These are phyloP conservation scores for Cepphus grylle DNA, from an alignment of 2,113 vertebrate genomes.

Conservation along the genomic window DNA sequence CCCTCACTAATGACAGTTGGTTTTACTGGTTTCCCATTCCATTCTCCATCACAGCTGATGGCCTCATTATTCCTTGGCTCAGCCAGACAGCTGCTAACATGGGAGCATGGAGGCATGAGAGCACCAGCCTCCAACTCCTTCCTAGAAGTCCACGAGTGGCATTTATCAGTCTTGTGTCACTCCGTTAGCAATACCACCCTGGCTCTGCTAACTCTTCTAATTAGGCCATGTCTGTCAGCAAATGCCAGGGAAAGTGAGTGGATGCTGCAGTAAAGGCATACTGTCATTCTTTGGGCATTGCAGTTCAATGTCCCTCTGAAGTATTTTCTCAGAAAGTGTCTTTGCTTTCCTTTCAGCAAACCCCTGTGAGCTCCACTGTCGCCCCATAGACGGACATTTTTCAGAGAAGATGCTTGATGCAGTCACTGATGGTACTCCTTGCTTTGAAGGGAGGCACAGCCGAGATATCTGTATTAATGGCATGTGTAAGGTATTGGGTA, in stretches of 20 bases:
- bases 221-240: not conserved
- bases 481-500: slow-evolving; percentile 99
- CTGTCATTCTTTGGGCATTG: not conserved
- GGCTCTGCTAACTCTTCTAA: not conserved
- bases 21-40: not conserved
- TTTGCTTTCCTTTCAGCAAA: slow-evolving; percentile 72
- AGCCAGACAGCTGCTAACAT: not conserved
- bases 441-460: slow-evolving; percentile 88
- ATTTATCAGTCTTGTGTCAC: not conserved
- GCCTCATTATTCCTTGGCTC: not conserved
- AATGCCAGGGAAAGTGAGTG: not conserved
- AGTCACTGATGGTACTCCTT: slow-evolving; percentile 92
- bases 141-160: not conserved
- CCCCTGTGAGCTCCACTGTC: slow-evolving; percentile 93
- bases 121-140: not conserved
- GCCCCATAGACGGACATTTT: slow-evolving; percentile 83
- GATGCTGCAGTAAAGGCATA: not conserved
- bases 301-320: not conserved
- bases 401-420: slow-evolving; percentile 95
- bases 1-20: not conserved
- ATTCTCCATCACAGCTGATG: not conserved
- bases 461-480: slow-evolving; percentile 95
- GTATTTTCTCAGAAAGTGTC: not conserved
- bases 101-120: not conserved
- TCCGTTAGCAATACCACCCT: not conserved